phyloP scores from a whole-genome alignment of 37 sponge, comb jelly and placozoan genomes.

The Dysidea cf. avara region DNA sequence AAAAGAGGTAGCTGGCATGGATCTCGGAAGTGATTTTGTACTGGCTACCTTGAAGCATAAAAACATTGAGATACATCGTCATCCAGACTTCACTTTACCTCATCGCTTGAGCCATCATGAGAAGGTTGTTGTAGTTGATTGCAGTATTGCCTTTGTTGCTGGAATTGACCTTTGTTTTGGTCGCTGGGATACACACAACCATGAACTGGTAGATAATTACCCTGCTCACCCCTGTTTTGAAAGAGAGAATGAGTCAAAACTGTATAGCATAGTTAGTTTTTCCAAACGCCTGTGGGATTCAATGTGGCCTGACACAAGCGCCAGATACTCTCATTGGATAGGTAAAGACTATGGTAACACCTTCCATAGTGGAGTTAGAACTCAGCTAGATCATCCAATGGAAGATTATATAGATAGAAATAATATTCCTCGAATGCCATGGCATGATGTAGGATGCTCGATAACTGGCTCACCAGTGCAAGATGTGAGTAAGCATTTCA shows the following conservation, averaged over 20 bases:
- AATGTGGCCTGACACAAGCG: background rate
- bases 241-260: conserved; percentile 4
- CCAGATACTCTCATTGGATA: conserved; percentile 22
- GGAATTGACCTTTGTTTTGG: conserved; percentile 50
- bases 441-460: conserved; percentile 22
- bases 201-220: conserved; percentile 25
- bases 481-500: conserved; percentile 20
- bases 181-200: conserved; percentile 38
- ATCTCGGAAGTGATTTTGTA: conserved; percentile 29
- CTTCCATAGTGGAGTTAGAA: conserved; percentile 9
- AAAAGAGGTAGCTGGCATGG: conserved; percentile 13
- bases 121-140: conserved; percentile 35
- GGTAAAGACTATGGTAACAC: conserved; percentile 40
- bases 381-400: conserved; percentile 7
- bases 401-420: conserved; percentile 17
- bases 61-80: conserved; percentile 25
- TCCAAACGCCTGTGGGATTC: background rate
- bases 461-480: conserved; percentile 11
- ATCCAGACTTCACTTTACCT: conserved; percentile 14
- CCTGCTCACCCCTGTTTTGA: conserved; percentile 20
- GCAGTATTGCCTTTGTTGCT: conserved; percentile 36
- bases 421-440: conserved; percentile 9
- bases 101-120: conserved; percentile 35
- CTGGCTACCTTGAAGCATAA: conserved; percentile 2
- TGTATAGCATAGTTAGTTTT: background rate